Conservation (phyloP, 2,888 invertebrate genomes). For the Tipula unca region DNA sequence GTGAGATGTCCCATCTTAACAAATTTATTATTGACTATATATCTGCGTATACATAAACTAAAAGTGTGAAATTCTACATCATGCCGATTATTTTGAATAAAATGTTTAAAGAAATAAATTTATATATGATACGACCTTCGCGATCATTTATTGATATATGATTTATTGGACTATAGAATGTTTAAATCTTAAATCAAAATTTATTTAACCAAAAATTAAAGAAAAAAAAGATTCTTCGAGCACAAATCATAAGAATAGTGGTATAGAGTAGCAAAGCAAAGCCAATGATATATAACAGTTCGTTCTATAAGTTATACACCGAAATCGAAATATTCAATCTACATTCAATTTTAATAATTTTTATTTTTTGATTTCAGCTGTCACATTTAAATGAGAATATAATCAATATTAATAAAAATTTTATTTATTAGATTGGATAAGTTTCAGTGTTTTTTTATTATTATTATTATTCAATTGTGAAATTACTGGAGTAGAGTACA, state of each 20-base stretch:
- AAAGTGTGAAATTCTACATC: not conserved
- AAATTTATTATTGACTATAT: not conserved
- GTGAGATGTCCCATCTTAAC: not conserved
- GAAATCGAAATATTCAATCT: not conserved
- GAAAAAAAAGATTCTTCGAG: not conserved
- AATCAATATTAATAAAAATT: not conserved
- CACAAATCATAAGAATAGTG: not conserved
- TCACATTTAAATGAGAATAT: conserved; percentile 8
- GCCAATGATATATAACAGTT: not conserved
- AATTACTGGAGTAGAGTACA: not conserved
- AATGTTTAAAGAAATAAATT: not conserved
- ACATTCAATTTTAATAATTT: not conserved
- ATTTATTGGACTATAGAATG: not conserved
- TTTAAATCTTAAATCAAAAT: not conserved
- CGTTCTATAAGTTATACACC: too few species aligned
- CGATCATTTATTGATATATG: not conserved
- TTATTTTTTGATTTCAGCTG: not conserved
- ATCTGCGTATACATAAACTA: too few species aligned
- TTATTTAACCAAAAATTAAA: not conserved
- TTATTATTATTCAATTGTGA: not conserved
- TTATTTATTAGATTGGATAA: conserved; percentile 2
- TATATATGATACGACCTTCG: not conserved
- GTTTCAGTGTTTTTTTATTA: not conserved
- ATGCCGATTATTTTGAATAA: not conserved
- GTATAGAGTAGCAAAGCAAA: not conserved